Evolutionary conservation across 2,113 vertebrate genomes (phyloP), one percentile per base, ranked within the genome.

Genomic region (Benitochromis conjunctus): DNA sequence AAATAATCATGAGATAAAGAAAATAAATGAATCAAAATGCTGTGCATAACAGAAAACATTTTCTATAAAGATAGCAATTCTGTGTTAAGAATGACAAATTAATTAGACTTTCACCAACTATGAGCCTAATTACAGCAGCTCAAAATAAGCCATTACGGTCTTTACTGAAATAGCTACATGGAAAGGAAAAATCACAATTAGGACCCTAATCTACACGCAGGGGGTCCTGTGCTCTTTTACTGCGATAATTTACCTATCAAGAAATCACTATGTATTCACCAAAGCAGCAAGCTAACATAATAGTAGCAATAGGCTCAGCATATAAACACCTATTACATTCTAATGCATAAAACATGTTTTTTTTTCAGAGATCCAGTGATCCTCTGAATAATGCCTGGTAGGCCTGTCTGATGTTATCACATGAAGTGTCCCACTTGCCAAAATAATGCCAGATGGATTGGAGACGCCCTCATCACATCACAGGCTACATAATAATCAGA

Each of bases 321-420:
- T 79, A 53, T 78, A 87, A 84, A 60, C 66, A 85, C 13, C 80
- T 46, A 48, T 90, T 55, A 60, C 81, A 21, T 7, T 29, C 83
- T 83, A 34, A 93, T 95, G 84, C 92, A 95, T 95, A 92, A 94
- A 92, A 92, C 89, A 93, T 94, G 26, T 53, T 3, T 41, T 81
- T 83, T 79, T 83, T 80, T 77, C 26, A 57, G 46, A 80, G 57
- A 60, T 76, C 71, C 64, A 86, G 85, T 83, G 85, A 89, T 85
- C 54, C 53, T 88, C 80, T 83, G 82, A 91, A 83, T 89, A 85
- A 82, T 86, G 80, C 83, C 74, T 5, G 48, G 57, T 48, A 71
- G 82, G 43, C 36, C 48, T 69, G 58, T 81, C 86, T 83, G 86
- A 90, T 24, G n/a, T 62, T 86, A 93, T 92, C 84, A 78, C 66